phyloP scores from a whole-genome alignment of 2,888 invertebrate species.

The Acleris literana region DNA sequence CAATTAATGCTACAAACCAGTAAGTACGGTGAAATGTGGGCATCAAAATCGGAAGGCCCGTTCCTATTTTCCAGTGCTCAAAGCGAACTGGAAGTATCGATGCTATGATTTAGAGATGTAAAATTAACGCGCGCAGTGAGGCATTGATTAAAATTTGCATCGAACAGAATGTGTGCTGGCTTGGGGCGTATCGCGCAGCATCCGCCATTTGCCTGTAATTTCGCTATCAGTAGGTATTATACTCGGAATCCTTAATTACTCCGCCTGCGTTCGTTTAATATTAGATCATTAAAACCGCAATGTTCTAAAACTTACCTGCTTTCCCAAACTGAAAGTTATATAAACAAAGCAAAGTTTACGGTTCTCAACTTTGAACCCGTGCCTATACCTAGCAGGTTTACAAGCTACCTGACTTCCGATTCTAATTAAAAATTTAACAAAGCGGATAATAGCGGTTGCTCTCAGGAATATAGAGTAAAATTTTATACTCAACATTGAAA shows the following conservation, averaged over 20 bases:
- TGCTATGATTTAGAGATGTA: slow-evolving; percentile 26
- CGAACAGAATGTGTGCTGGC: slow-evolving; percentile 22
- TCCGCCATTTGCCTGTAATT: slow-evolving; percentile 55
- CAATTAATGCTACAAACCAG: too few relatives aligned
- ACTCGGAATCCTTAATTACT: slow-evolving; percentile 79
- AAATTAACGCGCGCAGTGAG: slow-evolving; percentile 24
- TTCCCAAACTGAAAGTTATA: slow-evolving; percentile 73
- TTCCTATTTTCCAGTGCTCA: background rate
- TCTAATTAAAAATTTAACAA: slow-evolving; percentile 79
- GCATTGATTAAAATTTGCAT: slow-evolving; percentile 33
- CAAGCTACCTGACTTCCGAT: slow-evolving; percentile 70
- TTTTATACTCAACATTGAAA: slow-evolving; percentile 45
- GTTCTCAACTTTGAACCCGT: slow-evolving; percentile 70
- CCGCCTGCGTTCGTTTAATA: slow-evolving; percentile 80
- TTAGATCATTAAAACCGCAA: slow-evolving; percentile 83
- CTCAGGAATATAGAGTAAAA: slow-evolving; percentile 54
- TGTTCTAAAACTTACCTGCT: slow-evolving; percentile 81
- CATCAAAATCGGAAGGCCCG: too few relatives aligned
- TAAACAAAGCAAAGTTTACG: slow-evolving; percentile 79
- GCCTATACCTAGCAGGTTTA: slow-evolving; percentile 69
- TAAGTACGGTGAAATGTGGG: too few relatives aligned
- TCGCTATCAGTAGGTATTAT: slow-evolving; percentile 66
- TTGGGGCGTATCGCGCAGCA: slow-evolving; percentile 4
- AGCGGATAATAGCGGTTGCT: slow-evolving; percentile 62
- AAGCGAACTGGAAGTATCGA: background rate